A percentile compares a stretch with the other conserved stretches of the same genome.
These are phyloP conservation scores for Lasius fuliginosus DNA, from an alignment of 2,888 invertebrate genomes.

Conservation along the genomic window DNA sequence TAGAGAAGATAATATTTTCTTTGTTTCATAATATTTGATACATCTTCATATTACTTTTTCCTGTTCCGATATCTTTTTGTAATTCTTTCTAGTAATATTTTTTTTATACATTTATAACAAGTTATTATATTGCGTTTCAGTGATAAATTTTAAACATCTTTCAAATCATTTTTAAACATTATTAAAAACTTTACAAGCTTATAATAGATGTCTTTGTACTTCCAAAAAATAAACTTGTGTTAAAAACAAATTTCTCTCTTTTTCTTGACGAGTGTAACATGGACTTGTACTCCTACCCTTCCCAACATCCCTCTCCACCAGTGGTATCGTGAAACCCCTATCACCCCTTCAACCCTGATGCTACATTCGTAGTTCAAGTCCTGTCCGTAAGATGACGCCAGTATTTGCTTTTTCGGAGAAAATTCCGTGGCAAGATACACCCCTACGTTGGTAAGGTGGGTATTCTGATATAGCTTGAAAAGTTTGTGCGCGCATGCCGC, in stretches of 20 bases:
- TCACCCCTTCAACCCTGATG: conserved; percentile 69
- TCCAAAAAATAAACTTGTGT: conserved; percentile 14
- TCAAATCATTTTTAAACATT: not conserved
- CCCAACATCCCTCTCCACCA: conserved; percentile 29
- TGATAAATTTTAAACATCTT: not conserved
- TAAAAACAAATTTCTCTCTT: conserved; percentile 47
- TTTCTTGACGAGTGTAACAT: conserved; percentile 73
- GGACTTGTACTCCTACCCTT: conserved; percentile 76
- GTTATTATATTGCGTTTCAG: not conserved
- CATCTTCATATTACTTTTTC: not conserved
- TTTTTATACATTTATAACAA: not conserved
- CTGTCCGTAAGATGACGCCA: conserved; percentile 80
- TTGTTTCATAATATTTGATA: not conserved
- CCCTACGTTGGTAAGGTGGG: conserved; percentile 80
- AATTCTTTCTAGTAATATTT: not conserved
- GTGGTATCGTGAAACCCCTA: conserved; percentile 60
- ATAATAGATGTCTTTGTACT: not conserved
- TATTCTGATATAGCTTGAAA: conserved; percentile 63
- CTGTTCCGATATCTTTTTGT: not conserved
- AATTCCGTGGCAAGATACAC: conserved; percentile 48
- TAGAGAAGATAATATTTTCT: not conserved
- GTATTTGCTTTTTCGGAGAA: conserved; percentile 70
- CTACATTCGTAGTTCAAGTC: conserved; percentile 68
- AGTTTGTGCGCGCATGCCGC: conserved; percentile 60
- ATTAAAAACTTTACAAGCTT: not conserved